These are phyloP conservation scores for Bubo bubo DNA, from an alignment of 2,113 vertebrate genomes.

Conservation along the genomic window DNA sequence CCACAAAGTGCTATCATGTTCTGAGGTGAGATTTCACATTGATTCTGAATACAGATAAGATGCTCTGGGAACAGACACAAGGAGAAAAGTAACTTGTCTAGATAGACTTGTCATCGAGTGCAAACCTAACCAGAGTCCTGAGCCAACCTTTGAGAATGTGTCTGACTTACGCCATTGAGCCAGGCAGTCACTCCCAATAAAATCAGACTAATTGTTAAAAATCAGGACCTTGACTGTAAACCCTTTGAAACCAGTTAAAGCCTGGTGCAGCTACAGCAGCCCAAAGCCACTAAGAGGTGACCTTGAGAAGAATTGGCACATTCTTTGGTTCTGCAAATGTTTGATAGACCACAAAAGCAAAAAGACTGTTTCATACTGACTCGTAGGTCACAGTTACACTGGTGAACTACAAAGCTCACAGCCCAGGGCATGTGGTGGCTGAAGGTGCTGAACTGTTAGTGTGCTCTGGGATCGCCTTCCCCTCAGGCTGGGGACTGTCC, in stretches of 20 bases:
- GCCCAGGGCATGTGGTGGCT: fast-evolving
- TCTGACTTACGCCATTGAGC: neutral
- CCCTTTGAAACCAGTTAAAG: neutral
- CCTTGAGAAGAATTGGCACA: neutral
- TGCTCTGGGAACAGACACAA: neutral
- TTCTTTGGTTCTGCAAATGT: neutral
- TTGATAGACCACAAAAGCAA: neutral
- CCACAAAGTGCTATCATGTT: neutral
- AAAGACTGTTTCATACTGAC: neutral
- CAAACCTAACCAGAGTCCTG: neutral
- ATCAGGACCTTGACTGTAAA: neutral
- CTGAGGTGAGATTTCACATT: neutral
- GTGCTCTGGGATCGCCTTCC: neutral
- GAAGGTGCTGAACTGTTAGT: neutral
- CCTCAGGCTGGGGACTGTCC: neutral
- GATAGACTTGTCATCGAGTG: neutral
- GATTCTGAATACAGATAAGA: neutral
- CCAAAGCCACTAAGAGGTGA: neutral
- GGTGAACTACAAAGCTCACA: neutral
- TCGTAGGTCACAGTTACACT: neutral
- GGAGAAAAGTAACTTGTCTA: neutral
- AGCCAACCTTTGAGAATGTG: neutral
- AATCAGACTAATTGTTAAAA: neutral
- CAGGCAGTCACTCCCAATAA: neutral
- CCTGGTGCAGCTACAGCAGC: neutral